Evolutionary conservation across 37 sponge, comb jelly and placozoan genomes (phyloP).

Genomic region (Cladorhizidae sp.): DNA sequence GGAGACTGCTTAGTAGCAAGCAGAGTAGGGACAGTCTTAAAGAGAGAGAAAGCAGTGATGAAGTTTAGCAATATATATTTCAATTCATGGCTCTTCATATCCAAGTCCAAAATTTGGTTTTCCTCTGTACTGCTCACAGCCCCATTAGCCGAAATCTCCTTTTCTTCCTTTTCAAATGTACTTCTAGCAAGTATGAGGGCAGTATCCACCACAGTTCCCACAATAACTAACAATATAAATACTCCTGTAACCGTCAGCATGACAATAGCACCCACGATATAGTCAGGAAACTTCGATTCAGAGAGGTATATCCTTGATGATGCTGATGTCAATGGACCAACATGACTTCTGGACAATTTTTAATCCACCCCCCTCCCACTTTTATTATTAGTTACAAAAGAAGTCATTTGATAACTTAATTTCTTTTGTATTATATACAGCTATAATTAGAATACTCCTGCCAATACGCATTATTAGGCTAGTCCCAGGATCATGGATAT

Average conservation of each 20-base stretch:
- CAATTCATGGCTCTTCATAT: neutral
- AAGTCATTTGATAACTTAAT: too few relatives aligned
- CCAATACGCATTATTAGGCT: too few relatives aligned
- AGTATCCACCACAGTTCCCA: slow-evolving; percentile 19
- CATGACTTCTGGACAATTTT: too few relatives aligned
- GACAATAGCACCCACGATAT: slow-evolving; percentile 44
- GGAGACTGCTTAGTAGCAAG: too few relatives aligned
- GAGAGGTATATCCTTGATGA: too few relatives aligned
- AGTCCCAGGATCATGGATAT: too few relatives aligned
- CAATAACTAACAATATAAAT: slow-evolving; percentile 18
- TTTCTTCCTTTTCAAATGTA: neutral
- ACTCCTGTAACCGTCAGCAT: slow-evolving; percentile 54
- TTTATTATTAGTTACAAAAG: too few relatives aligned
- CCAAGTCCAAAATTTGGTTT: neutral
- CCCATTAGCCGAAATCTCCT: too few relatives aligned
- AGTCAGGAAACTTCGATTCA: slow-evolving; percentile 1
- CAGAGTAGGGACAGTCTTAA: slow-evolving; percentile 57
- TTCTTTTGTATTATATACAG: too few relatives aligned
- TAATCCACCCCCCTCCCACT: too few relatives aligned
- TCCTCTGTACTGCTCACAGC: neutral
- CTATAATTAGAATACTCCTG: too few relatives aligned
- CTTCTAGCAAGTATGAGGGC: neutral
- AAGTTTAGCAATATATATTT: neutral
- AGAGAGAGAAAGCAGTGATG: slow-evolving; percentile 65
- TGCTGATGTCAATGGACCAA: too few relatives aligned